Evolutionary conservation across 2,797 vertebrate species (phyloP).

Genomic region (Mormyrus proboscirostris): DNA sequence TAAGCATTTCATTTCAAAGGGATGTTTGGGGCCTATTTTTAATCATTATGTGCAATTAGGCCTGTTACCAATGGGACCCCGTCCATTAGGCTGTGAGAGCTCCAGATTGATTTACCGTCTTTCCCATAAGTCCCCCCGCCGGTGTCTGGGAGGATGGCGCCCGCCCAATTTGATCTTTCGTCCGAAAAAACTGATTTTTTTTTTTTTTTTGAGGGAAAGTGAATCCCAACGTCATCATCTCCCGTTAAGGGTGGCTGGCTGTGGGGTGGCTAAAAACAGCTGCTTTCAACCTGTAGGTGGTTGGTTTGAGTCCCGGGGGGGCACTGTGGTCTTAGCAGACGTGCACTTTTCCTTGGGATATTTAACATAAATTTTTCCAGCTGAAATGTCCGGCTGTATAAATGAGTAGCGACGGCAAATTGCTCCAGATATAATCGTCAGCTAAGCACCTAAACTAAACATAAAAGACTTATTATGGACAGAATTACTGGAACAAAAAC

Average conservation of each 20-base stretch:
- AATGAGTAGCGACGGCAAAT: neutral
- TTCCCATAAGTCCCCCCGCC: neutral
- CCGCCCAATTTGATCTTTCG: neutral
- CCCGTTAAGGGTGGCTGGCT: neutral
- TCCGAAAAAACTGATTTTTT: neutral
- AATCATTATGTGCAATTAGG: constrained; percentile 64
- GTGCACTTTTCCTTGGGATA: neutral
- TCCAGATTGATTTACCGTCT: neutral
- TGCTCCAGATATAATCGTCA: neutral
- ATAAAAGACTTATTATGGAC: neutral
- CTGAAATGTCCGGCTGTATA: neutral
- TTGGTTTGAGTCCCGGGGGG: neutral
- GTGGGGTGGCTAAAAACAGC: neutral
- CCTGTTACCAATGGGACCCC: neutral
- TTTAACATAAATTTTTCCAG: neutral
- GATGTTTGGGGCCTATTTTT: constrained; percentile 55
- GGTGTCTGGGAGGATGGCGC: neutral
- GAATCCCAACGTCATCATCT: neutral
- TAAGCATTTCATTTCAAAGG: constrained; percentile 62
- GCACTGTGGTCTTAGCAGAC: neutral
- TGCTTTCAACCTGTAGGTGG: neutral
- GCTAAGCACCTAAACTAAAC: neutral
- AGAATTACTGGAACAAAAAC: neutral
- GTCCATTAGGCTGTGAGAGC: constrained; percentile 9
- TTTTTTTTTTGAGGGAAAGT: neutral